These are phyloP conservation scores for Trididemnum nubilum DNA, from an alignment of 23 tunicate genomes.

Conservation along the genomic window DNA sequence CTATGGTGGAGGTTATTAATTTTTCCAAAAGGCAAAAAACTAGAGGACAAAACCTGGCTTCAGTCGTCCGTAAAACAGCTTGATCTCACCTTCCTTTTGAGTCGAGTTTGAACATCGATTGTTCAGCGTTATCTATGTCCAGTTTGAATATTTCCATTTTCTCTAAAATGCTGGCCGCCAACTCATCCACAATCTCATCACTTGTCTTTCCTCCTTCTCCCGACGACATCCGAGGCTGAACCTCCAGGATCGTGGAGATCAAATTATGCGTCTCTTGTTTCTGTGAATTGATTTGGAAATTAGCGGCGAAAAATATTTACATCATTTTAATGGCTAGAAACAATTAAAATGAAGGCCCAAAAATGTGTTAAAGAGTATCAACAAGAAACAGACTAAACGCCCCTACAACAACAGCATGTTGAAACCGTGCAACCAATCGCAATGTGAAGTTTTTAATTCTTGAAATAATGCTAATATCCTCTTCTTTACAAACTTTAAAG, in stretches of 20 bases:
- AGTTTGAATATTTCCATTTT: constrained; percentile 71
- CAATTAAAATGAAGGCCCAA: neutral
- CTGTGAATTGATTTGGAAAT: constrained; percentile 26
- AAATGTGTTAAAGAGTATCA: neutral
- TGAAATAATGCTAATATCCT: too few relatives aligned
- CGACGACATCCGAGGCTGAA: constrained; percentile 81
- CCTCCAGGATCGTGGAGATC: constrained; percentile 88
- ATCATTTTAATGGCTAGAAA: too few relatives aligned
- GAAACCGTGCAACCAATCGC: too few relatives aligned
- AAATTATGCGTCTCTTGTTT: constrained; percentile 84
- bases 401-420: too few relatives aligned
- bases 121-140: constrained; percentile 88
- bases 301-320: neutral
- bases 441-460: too few relatives aligned
- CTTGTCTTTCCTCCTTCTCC: constrained; percentile 96
- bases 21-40: too few relatives aligned
- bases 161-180: constrained; percentile 90
- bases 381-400: too few relatives aligned
- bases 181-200: constrained; percentile 93
- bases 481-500: too few relatives aligned
- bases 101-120: constrained; percentile 86
- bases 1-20: too few relatives aligned
- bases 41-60: too few relatives aligned
- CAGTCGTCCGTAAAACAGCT: too few relatives aligned
- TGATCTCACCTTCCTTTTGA: constrained; percentile 79